Evolutionary conservation across 2,797 vertebrate genomes (phyloP), one percentile per base, ranked within the genome.

Genomic region (Sebastes trivittatus): DNA sequence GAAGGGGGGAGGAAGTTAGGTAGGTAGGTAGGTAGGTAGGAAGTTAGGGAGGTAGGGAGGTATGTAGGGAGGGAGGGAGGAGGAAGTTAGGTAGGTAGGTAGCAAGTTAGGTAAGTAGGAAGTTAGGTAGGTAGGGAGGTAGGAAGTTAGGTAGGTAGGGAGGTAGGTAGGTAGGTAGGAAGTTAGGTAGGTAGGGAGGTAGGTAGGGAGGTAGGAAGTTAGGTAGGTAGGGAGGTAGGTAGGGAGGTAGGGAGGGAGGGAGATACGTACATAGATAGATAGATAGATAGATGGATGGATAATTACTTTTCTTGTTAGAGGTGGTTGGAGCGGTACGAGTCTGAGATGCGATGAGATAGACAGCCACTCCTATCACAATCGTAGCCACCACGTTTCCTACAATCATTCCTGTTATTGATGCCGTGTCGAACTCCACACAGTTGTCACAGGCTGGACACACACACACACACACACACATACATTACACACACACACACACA

Each of bases 391-490:
- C 0, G 3, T 95, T 29, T 49, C 94, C 94, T 0, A 85, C 0
- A 0, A 66, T 5, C 0, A 96, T 16, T n/a, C 86, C 85, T 0
- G 0, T 0, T 0, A 87, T 0, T 0, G 90, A 20, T 1, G 0
- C 0, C 0, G 0, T 0, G 1, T 95, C 83, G 1, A 95, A 1
- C 20, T 94, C 74, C 0, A 96, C 49, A 25, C 95, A 95, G 84
- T 92, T 94, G 0, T 95, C 92, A 77, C 95, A 95, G 14, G 68
- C 96, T 96, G 84, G 11, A 77, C 2, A 82, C 25, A 82, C 38
- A 71, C 23, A 80, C n/a, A 77, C 34, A 75, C 36, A 71, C 38
- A n/a, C 46, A 52, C 46, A n/a, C 49, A n/a, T 18, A n/a, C 46
- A 49, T 16, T 10, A 11, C 34, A 36, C 34, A 49, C 42, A 49